phyloP scores from a whole-genome alignment of 1,140 invertebrate species.

The Drosophila elegans region DNA sequence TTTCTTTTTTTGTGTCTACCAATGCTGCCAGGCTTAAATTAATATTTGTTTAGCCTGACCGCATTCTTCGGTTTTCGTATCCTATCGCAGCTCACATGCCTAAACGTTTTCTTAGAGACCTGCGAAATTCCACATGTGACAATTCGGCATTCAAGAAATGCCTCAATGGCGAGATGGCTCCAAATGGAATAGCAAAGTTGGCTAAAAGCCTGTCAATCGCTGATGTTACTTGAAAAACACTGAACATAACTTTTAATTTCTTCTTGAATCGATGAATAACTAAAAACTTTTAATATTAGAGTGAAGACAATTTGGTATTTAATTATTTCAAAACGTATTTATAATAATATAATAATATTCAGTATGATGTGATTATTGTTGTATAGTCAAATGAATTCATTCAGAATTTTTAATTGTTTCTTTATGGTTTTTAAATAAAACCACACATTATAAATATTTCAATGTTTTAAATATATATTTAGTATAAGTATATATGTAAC shows the following conservation, averaged over 20 bases:
- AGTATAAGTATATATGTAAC: neutral
- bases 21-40: neutral
- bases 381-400: neutral
- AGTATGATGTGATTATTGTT: too few relatives aligned
- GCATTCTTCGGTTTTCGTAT: constrained; percentile 27
- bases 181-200: constrained; percentile 46
- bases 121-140: constrained; percentile 73
- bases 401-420: neutral
- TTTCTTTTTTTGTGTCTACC: neutral
- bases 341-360: too few relatives aligned
- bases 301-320: too few relatives aligned
- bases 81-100: constrained; percentile 25
- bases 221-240: constrained; percentile 15
- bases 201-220: constrained; percentile 75
- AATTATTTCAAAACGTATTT: too few relatives aligned
- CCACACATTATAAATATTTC: too few relatives aligned
- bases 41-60: constrained; percentile 26
- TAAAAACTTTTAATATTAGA: neutral
- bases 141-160: constrained; percentile 39
- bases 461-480: too few relatives aligned
- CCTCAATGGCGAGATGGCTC: constrained; percentile 26
- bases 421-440: too few relatives aligned
- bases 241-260: neutral
- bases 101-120: constrained; percentile 42
- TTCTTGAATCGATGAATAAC: neutral